Conservation (phyloP, 1,140 invertebrate genomes). For the Drosophila elegans region DNA sequence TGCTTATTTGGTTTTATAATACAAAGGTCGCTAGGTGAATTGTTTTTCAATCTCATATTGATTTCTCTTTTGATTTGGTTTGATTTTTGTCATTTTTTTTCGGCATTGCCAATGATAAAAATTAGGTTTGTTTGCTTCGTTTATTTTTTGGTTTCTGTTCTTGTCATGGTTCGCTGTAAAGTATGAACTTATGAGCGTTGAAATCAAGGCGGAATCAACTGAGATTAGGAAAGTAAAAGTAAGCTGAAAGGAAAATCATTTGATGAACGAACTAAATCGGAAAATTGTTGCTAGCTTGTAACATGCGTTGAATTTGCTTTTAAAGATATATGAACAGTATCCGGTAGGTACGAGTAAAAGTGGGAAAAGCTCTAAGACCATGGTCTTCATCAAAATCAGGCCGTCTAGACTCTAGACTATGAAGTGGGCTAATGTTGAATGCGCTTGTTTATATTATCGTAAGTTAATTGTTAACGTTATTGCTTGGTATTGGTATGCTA, state of each 20-base stretch:
- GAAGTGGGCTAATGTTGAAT: slow-evolving; percentile 52
- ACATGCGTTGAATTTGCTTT: slow-evolving; percentile 58
- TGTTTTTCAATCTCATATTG: slow-evolving; percentile 53
- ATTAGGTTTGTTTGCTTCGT: slow-evolving; percentile 21
- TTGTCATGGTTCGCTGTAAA: slow-evolving; percentile 34
- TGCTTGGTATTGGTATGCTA: slow-evolving; percentile 48
- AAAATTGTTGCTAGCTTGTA: slow-evolving; percentile 55
- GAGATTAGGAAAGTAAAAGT: slow-evolving; percentile 23
- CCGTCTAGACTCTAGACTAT: slow-evolving; percentile 39
- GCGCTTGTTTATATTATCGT: slow-evolving; percentile 36
- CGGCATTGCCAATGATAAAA: slow-evolving; percentile 48
- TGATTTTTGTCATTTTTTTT: slow-evolving; percentile 25
- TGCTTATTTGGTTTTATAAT: slow-evolving; percentile 46
- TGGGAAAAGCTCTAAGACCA: slow-evolving; percentile 44
- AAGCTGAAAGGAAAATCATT: slow-evolving; percentile 41
- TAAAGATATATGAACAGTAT: slow-evolving; percentile 50
- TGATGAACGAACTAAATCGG: slow-evolving; percentile 49
- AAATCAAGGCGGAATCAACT: slow-evolving; percentile 48
- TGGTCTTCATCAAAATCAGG: slow-evolving; percentile 41
- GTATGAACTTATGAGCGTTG: slow-evolving; percentile 68
- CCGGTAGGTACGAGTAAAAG: slow-evolving; percentile 33
- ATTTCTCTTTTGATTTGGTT: slow-evolving; percentile 44
- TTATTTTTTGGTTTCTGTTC: slow-evolving; percentile 22
- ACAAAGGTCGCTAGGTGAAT: slow-evolving; percentile 64
- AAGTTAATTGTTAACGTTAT: slow-evolving; percentile 40